Percentiles rank a stretch among this genome's conserved stretches.
These are phyloP conservation scores for Parnassius glacialis DNA, from an alignment of 2,888 invertebrate species.

Conservation along the genomic window DNA sequence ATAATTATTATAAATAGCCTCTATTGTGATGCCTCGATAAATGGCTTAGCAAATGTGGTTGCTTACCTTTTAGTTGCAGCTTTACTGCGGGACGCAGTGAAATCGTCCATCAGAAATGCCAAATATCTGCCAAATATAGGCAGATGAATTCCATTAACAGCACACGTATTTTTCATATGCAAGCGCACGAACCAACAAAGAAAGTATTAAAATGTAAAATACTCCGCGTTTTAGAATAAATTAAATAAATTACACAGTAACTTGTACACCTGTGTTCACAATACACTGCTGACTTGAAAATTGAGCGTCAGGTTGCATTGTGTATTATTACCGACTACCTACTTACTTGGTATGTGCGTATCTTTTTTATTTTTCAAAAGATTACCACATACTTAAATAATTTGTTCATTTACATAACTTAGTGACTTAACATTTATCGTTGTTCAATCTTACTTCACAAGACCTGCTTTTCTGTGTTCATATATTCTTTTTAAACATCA, in stretches of 20 bases:
- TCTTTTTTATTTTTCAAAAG: slow-evolving; percentile 18
- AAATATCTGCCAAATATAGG: slow-evolving; percentile 36
- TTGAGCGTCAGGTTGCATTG: slow-evolving; percentile 25
- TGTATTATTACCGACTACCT: slow-evolving; percentile 4
- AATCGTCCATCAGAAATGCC: slow-evolving; percentile 33
- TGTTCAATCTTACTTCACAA: slow-evolving; percentile 18
- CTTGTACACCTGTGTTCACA: slow-evolving; percentile 34
- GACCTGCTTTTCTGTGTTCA: neutral
- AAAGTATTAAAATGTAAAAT: slow-evolving; percentile 20
- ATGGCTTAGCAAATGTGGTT: neutral
- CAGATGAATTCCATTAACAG: slow-evolving; percentile 30
- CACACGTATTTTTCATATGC: slow-evolving; percentile 31
- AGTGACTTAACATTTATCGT: slow-evolving; percentile 22
- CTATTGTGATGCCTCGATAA: no score
- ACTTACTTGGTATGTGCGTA: slow-evolving; percentile 8
- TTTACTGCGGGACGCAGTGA: slow-evolving; percentile 30
- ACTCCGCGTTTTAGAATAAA: slow-evolving; percentile 30
- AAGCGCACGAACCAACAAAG: slow-evolving; percentile 14
- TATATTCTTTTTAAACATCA: neutral
- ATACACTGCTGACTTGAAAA: slow-evolving; percentile 31
- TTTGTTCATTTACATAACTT: slow-evolving; percentile 23
- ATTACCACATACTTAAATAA: slow-evolving; percentile 23
- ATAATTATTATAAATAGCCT: no score
- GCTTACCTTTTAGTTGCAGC: slow-evolving; percentile 18
- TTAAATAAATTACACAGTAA: slow-evolving; percentile 36